Evolutionary conservation across 2,113 vertebrate genomes (phyloP).

Genomic region (Ancistrus triradiatus): DNA sequence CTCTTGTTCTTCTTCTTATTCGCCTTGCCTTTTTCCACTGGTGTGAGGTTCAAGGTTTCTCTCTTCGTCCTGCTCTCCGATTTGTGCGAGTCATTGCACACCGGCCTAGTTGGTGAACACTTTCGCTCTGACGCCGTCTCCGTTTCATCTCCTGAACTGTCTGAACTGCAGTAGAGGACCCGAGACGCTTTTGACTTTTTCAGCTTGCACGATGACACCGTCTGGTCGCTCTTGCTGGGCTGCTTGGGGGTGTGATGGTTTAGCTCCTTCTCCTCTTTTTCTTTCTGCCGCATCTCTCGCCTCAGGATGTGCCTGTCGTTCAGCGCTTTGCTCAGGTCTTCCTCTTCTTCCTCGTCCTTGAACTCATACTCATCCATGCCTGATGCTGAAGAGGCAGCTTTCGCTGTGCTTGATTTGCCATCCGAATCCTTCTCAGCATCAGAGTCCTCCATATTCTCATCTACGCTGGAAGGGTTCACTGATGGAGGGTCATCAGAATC

Average conservation of each 20-base stretch:
- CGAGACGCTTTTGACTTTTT: constrained; percentile 85
- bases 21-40: constrained; percentile 85
- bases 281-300: constrained; percentile 82
- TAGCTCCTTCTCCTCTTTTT: constrained; percentile 80
- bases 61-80: constrained; percentile 72
- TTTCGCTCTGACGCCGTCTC: constrained; percentile 80
- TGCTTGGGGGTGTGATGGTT: constrained; percentile 79
- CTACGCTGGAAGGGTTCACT: constrained; percentile 91
- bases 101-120: constrained; percentile 72
- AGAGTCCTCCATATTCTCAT: constrained; percentile 87
- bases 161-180: constrained; percentile 85
- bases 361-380: constrained; percentile 96
- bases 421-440: constrained; percentile 89
- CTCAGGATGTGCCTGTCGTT: constrained; percentile 86
- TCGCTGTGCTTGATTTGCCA: constrained; percentile 74
- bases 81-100: constrained; percentile 76
- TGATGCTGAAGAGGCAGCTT: constrained; percentile 74
- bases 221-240: constrained; percentile 76
- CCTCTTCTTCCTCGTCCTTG: constrained; percentile 84
- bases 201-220: constrained; percentile 73
- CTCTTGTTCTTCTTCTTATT: constrained; percentile 89
- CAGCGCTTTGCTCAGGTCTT: constrained; percentile 84
- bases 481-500: constrained; percentile 92
- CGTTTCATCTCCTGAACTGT: constrained; percentile 84
- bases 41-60: constrained; percentile 66